Base-by-base conservation (phyloP, 2,797 vertebrate species). In the Discoglossus pictus region DNA sequence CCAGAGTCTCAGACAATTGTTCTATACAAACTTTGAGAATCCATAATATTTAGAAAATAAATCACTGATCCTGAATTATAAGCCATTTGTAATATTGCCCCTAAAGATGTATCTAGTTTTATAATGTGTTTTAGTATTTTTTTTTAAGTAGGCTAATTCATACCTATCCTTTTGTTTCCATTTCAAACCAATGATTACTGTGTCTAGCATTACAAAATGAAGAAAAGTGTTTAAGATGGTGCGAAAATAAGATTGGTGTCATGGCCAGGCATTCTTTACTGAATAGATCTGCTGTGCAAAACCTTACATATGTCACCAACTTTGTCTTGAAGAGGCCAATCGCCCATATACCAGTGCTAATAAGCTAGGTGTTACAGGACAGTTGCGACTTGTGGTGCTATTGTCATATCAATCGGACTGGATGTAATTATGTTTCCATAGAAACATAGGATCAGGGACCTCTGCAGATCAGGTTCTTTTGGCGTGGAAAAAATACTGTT, bases 221-320 rank as follows among this genome's bases (percentile, higher is more conserved):
- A 27, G 25, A 17, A n/a, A 36, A 46, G 62, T 65, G 62, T 48
- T 48, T 55, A 38, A 6, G 16, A 18, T 20, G 34, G 53, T 66
- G 64, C 58, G 64, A 66, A 66, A 66, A 66, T 31, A 24, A 58
- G 44, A 66, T 66, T 66, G 53, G 52, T 58, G 21, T 56, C 25
- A 11, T 48, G 31, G n/a, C n/a, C n/a, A n/a, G n/a, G n/a, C 27
- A 31, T 31, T 31, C 27, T 8, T n/a, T 31, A 31, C 27, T 31
- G 27, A 31, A 31, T 31, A 4, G 27, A 17, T 18, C 36, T 15
- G 36, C 23, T 43, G 24, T 11, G 16, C 11, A 3, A 7, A 10
- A 38, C 5, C 43, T 23, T 39, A 16, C 21, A 47, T 34, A 18
- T 13, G n/a, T n/a, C n/a, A n/a, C n/a, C n/a, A n/a, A n/a, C n/a